Base-by-base conservation (phyloP, 2,888 invertebrate genomes). In the Drosophila setosimentum region DNA sequence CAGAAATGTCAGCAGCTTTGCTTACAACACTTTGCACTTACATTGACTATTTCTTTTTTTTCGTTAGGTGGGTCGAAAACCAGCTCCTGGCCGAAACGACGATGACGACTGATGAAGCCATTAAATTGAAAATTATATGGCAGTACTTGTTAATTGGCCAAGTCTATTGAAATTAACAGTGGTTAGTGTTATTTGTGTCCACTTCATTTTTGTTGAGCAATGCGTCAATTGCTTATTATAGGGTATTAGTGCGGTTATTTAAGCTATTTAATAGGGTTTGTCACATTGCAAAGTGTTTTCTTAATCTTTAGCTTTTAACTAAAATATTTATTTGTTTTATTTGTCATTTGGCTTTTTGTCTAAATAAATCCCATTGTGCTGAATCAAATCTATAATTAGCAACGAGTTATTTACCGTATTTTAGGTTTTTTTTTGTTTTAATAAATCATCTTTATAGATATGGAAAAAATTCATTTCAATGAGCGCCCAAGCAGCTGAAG, bases 21-120 rank as follows among this genome's bases (percentile, higher is more conserved):
- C 88, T 88, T 80, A 90, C 90, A 90, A 76, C 82, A 76, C 71
- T 87, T 87, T 90, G 74, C 90, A 90, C 89, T 87, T 87, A 83
- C 60, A 61, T 42, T 16, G 24, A 24, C 35, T 11, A 37, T 37
- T 24, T 33, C 42, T 55, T 55, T 37, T 33, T 48, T 45, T 35
- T 45, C 21, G 67, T 65, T 37, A 21, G 70, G 80, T 68, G 82
- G 77, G 86, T 45, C 29, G 64, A 33, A 69, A 73, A 79, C 82
- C 68, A 64, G 78, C 75, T 69, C 58, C 66, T 64, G 67, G 67
- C 63, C 16, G 35, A 48, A 8, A 57, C 59, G 66, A 7, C 45
- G 45, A 33, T n/a, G 58, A 35, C 59, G 33, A 21, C 71, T 71
- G 87, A 90, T 88, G 85, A 88, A 88, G 90, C 87, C 84, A 90